Evolutionary conservation across 2,113 vertebrate species (phyloP).

Genomic region (Tiliqua scincoides): DNA sequence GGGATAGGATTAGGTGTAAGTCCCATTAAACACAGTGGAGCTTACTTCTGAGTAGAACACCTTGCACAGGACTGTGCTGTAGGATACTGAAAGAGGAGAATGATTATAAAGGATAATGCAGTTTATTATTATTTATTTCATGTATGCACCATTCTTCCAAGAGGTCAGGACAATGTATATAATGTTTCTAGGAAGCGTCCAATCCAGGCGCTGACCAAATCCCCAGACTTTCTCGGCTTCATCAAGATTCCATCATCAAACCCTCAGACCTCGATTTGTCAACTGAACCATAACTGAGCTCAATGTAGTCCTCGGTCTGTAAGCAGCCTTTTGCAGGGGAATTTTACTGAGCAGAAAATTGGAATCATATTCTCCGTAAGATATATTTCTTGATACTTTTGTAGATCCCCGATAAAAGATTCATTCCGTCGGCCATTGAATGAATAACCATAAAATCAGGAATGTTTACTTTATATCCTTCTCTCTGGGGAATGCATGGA

Average conservation of each 20-base stretch:
- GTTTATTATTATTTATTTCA: background rate
- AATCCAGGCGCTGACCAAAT: background rate
- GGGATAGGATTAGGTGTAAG: too few relatives aligned
- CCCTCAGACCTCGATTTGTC: background rate
- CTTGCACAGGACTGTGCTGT: too few relatives aligned
- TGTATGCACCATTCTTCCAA: background rate
- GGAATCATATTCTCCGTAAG: background rate
- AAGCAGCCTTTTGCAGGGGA: background rate
- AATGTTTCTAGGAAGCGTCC: background rate
- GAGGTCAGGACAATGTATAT: background rate
- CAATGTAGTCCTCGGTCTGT: background rate
- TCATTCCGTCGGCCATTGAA: background rate
- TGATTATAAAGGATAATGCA: background rate
- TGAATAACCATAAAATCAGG: background rate
- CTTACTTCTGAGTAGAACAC: background rate
- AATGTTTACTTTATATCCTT: background rate
- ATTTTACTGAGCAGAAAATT: background rate
- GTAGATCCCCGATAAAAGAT: background rate
- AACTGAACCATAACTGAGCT: background rate
- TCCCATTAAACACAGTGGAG: too few relatives aligned
- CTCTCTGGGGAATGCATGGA: background rate
- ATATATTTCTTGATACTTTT: background rate
- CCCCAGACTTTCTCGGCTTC: background rate
- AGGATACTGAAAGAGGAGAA: background rate
- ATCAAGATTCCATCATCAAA: background rate